Evolutionary conservation across 2,888 invertebrate genomes (phyloP), one percentile per base, ranked within the genome.

Genomic region (Pollenia griseotomentosa): DNA sequence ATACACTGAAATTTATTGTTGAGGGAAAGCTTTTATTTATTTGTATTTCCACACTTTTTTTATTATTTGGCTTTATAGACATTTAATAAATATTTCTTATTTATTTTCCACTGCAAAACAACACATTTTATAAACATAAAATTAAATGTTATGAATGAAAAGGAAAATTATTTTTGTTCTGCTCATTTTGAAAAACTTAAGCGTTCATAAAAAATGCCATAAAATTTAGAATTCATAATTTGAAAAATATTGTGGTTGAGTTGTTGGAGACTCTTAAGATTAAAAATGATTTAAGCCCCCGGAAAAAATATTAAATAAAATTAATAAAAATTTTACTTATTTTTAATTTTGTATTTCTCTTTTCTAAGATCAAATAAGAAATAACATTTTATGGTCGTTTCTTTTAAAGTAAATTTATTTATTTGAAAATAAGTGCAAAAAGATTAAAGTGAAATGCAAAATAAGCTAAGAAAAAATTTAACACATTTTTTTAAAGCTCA

Each of bases 161-260:
- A 63, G 33, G 65, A 19, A 74, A 74, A 59, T 82, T 48, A 63
- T 63, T 71, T 66, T 33, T 6, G 5, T 33, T 33, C 6, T 33
- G 4, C 33, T 33, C 33, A 33, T 33, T 55, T 59, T 16, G 51
- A 51, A 48, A 81, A 53, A 71, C 53, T 82, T 61, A 46, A 65
- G 48, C 23, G 42, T 48, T 80, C 86, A 87, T 88, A 86, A 89
- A 88, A 82, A 89, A 74, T 78, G 88, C 86, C 86, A 66, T 89
- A 84, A 89, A 89, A 88, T 89, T 85, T 87, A 87, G 87, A 89
- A 86, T 89, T 89, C 88, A 89, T 86, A 86, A 88, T 87, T 88
- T 87, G 73, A 86, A 63, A 65, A 87, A 88, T 78, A 80, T 70
- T 63, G 33, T 68, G 9, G 7, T 74, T 48, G 6, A 1, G 53